phyloP scores from a whole-genome alignment of 2,113 vertebrate genomes.

The Aythya baeri region DNA sequence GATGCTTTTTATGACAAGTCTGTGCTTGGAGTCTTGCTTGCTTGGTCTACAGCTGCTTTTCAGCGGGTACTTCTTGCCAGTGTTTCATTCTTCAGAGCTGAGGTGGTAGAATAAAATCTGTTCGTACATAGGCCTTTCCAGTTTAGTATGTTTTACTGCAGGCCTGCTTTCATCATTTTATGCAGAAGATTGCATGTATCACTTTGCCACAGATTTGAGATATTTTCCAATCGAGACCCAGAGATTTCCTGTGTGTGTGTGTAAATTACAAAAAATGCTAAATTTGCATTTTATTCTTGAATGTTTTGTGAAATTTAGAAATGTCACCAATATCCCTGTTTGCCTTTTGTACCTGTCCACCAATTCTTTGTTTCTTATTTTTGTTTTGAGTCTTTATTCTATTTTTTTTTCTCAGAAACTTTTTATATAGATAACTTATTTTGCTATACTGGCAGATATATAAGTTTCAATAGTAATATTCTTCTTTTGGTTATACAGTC shows the following conservation, averaged over 20 bases:
- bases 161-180: not conserved
- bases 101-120: not conserved
- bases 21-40: not conserved
- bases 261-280: not conserved
- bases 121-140: not conserved
- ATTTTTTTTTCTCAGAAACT: not conserved
- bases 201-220: not conserved
- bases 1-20: not conserved
- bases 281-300: not conserved
- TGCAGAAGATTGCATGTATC: not conserved
- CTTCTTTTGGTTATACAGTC: not conserved
- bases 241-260: not conserved
- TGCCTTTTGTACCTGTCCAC: not conserved
- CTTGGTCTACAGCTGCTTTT: not conserved
- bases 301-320: not conserved
- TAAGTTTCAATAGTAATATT: not conserved
- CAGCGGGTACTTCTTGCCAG: not conserved
- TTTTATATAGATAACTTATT: not conserved
- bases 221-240: not conserved
- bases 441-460: not conserved
- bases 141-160: not conserved
- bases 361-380: not conserved
- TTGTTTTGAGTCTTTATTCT: not conserved
- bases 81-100: rapidly evolving
- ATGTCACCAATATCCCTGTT: not conserved